These are phyloP conservation scores for Xanthia icteritia DNA, from an alignment of 2,888 invertebrate species.

Conservation along the genomic window DNA sequence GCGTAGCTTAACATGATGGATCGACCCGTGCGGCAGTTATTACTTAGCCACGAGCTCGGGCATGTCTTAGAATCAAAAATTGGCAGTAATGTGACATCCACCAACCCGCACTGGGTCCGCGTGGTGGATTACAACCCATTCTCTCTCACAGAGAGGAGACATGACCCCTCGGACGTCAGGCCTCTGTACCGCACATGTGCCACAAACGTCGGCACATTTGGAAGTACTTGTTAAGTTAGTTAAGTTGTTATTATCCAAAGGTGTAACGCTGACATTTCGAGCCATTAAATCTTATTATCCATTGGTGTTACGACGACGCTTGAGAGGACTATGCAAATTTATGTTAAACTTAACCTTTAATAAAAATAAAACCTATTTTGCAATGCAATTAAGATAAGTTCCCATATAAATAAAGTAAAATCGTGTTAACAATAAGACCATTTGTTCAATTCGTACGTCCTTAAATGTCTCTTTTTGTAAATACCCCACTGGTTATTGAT, in stretches of 20 bases:
- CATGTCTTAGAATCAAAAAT: background rate
- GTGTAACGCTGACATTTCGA: no score
- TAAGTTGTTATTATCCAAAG: no score
- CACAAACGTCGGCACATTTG: no score
- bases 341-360: slow-evolving; percentile 31
- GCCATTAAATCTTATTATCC: no score
- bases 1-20: no score
- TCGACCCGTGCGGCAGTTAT: no score
- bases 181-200: no score
- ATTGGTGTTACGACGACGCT: no score
- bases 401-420: slow-evolving; percentile 56
- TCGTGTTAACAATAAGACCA: slow-evolving; percentile 55
- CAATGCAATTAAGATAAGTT: slow-evolving; percentile 35
- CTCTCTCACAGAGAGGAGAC: background rate
- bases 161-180: no score
- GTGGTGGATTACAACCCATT: background rate
- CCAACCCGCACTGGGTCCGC: background rate
- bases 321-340: no score
- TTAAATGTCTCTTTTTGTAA: slow-evolving; percentile 62
- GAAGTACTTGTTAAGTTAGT: no score
- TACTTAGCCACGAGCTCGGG: background rate
- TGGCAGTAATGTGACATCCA: background rate
- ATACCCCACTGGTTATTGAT: slow-evolving; percentile 59
- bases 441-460: slow-evolving; percentile 61
- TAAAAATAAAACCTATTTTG: slow-evolving; percentile 32